Evolutionary conservation across 2,113 vertebrate species (phyloP).

Genomic region (Podarcis muralis): DNA sequence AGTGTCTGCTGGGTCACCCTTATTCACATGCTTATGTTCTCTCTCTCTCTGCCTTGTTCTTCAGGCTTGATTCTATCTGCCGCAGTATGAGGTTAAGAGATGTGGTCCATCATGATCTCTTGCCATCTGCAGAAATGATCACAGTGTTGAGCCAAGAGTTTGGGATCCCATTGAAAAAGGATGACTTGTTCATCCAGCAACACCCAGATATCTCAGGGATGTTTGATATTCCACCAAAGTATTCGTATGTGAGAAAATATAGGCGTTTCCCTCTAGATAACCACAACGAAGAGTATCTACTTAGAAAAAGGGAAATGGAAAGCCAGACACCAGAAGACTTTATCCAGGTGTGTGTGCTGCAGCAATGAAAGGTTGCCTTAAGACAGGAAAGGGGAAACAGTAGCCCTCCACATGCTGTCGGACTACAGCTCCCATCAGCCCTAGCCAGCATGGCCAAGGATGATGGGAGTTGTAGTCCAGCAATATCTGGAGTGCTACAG

Average conservation of each 20-base stretch:
- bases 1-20: too few relatives aligned
- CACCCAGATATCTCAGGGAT: background rate
- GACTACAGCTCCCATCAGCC: background rate
- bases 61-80: constrained; percentile 77
- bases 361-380: background rate
- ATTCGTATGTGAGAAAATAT: constrained; percentile 2
- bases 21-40: too few relatives aligned
- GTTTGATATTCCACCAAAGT: background rate
- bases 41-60: background rate
- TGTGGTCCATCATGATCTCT: constrained; percentile 70
- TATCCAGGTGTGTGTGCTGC: constrained; percentile 68
- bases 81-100: constrained; percentile 71
- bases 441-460: background rate
- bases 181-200: constrained; percentile 31
- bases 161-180: constrained; percentile 61
- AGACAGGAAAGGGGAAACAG: background rate
- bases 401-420: background rate
- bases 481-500: background rate
- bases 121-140: constrained; percentile 84
- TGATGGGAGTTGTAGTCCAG: background rate
- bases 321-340: constrained; percentile 32
- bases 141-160: constrained; percentile 72
- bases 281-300: constrained; percentile 58
- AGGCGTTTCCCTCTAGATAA: constrained; percentile 27
- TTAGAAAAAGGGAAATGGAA: constrained; percentile 47